Evolutionary conservation across 2,113 vertebrate species (phyloP).

Genomic region (Limanda limanda): DNA sequence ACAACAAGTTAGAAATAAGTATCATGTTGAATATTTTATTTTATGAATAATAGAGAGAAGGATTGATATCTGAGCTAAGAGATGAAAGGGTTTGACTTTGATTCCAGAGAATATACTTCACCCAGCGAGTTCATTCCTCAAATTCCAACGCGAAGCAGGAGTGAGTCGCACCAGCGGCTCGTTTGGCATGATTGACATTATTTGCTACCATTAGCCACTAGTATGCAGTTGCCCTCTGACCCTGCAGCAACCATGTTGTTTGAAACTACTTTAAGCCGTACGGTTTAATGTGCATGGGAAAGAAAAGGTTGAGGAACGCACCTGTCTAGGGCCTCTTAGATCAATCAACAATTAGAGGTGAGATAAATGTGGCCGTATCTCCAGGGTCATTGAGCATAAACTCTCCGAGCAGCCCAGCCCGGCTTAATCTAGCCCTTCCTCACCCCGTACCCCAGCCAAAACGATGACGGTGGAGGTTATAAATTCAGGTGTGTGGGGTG

Average conservation of each 20-base stretch:
- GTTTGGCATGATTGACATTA: constrained; percentile 86
- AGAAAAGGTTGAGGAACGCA: constrained; percentile 67
- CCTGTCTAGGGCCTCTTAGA: constrained; percentile 67
- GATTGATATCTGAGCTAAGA: constrained; percentile 31
- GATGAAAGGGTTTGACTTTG: constrained; percentile 31
- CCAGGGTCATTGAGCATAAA: constrained; percentile 67
- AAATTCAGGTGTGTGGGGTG: constrained; percentile 24
- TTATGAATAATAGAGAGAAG: constrained; percentile 13
- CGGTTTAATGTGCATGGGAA: constrained; percentile 84
- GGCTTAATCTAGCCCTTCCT: constrained; percentile 10
- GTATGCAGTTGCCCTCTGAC: constrained; percentile 86
- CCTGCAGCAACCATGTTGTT: constrained; percentile 77
- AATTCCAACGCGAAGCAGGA: constrained; percentile 80
- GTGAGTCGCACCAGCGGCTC: constrained; percentile 76
- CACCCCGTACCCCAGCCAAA: constrained; percentile 23
- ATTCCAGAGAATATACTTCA: constrained; percentile 46
- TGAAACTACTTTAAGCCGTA: constrained; percentile 83
- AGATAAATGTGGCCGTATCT: constrained; percentile 73
- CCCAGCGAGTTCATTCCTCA: constrained; percentile 78
- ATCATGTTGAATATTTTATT: too few species aligned
- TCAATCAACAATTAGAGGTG: constrained; percentile 81
- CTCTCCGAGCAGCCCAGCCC: constrained; percentile 16
- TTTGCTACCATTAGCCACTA: constrained; percentile 87
- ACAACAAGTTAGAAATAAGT: too few species aligned
- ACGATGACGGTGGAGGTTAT: constrained; percentile 8